These are phyloP conservation scores for Cisticola juncidis DNA, from an alignment of 2,113 vertebrate species.

Conservation along the genomic window DNA sequence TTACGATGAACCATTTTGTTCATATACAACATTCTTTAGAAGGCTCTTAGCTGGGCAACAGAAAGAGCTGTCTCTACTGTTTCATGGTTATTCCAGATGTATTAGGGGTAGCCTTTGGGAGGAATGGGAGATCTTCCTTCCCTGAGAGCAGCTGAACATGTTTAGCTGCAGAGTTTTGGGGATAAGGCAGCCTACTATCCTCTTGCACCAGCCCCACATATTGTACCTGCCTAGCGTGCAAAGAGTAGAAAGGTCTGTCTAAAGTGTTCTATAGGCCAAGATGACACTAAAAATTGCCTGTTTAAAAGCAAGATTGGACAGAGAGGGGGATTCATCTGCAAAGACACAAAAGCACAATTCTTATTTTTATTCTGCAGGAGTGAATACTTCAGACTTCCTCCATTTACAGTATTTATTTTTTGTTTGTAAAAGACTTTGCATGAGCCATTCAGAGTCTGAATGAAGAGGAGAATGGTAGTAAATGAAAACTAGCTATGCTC, in stretches of 20 bases:
- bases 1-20: neutral
- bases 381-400: neutral
- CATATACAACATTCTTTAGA: neutral
- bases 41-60: neutral
- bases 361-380: neutral
- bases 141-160: neutral
- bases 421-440: neutral
- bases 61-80: neutral
- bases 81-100: neutral
- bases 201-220: neutral
- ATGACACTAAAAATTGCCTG: neutral
- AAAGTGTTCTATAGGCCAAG: neutral
- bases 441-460: neutral
- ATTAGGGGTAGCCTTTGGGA: neutral
- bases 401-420: neutral
- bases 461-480: no score
- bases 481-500: no score
- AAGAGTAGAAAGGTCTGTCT: neutral
- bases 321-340: neutral
- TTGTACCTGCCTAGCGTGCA: neutral
- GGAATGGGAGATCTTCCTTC: neutral
- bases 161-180: neutral
- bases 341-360: neutral
- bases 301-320: neutral
- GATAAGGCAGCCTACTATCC: neutral